A percentile compares a stretch with the other conserved stretches of the same genome.
These are phyloP conservation scores for Anableps anableps DNA, from an alignment of 2,797 vertebrate species.

Conservation along the genomic window DNA sequence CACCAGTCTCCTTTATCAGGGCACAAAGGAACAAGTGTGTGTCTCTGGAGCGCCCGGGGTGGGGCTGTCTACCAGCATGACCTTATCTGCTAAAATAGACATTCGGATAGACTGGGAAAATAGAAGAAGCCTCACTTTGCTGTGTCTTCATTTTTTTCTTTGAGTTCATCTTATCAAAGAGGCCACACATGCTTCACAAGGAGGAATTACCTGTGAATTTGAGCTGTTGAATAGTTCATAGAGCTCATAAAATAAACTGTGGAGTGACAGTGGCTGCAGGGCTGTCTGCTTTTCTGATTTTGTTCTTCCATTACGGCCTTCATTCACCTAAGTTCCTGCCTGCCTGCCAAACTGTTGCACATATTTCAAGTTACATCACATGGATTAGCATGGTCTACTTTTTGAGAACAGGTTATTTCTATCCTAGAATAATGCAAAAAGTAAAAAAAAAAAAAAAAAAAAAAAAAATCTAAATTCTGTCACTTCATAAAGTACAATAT, in stretches of 20 bases:
- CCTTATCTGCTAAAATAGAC: constrained; percentile 65
- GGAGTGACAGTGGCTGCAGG: constrained; percentile 18
- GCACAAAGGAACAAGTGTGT: constrained; percentile 68
- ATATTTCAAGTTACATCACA: neutral
- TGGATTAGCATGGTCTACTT: neutral
- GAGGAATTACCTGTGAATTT: constrained; percentile 49
- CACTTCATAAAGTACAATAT: neutral
- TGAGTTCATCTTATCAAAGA: constrained; percentile 45
- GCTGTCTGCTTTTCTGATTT: constrained; percentile 31
- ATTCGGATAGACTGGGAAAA: constrained; percentile 49
- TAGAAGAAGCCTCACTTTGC: constrained; percentile 28
- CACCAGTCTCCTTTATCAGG: constrained; percentile 64
- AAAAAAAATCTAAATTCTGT: neutral
- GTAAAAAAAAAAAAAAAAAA: neutral
- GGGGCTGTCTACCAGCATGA: constrained; percentile 27
- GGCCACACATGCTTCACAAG: constrained; percentile 30
- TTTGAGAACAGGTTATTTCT: neutral
- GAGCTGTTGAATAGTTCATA: constrained; percentile 49
- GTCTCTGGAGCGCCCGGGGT: constrained; percentile 50
- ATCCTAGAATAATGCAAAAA: neutral
- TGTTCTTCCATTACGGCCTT: neutral
- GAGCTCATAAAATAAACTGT: constrained; percentile 40
- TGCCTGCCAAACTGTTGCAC: neutral
- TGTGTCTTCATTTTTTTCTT: constrained; percentile 42
- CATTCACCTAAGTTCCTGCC: constrained; percentile 14